These are phyloP conservation scores for Rafetus swinhoei DNA, from an alignment of 2,113 vertebrate genomes.

Conservation along the genomic window DNA sequence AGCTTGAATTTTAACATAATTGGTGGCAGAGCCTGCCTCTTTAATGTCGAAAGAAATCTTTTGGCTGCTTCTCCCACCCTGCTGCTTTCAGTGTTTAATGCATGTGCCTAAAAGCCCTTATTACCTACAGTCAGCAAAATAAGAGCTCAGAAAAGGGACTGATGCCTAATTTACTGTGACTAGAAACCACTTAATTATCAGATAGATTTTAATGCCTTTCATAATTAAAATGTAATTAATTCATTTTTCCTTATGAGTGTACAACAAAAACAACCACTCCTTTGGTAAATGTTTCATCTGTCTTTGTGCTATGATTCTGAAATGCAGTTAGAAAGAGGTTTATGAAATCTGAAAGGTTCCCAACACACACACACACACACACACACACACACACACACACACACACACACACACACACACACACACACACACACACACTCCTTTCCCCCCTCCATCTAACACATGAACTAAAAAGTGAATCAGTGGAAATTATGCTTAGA, in stretches of 20 bases:
- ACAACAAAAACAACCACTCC: slow-evolving; percentile 44
- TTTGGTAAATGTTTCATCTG: slow-evolving; percentile 56
- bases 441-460: slow-evolving; percentile 49
- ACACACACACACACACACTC: background rate
- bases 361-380: background rate
- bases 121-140: slow-evolving; percentile 76
- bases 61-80: slow-evolving; percentile 70
- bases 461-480: slow-evolving; percentile 69
- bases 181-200: slow-evolving; percentile 80
- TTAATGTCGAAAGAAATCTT: slow-evolving; percentile 71
- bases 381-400: too few species aligned
- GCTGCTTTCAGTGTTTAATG: slow-evolving; percentile 47
- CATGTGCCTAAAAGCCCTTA: slow-evolving; percentile 64
- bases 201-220: slow-evolving; percentile 71
- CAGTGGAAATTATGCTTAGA: slow-evolving; percentile 68
- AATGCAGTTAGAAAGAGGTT: slow-evolving; percentile 41
- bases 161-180: slow-evolving; percentile 62
- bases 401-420: background rate
- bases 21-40: slow-evolving; percentile 71
- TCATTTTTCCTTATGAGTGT: slow-evolving; percentile 20
- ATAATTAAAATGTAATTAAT: slow-evolving; percentile 80
- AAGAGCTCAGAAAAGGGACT: slow-evolving; percentile 70
- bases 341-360: slow-evolving; percentile 51
- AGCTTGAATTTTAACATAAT: slow-evolving; percentile 80
- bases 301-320: background rate